Evolutionary conservation across 1,140 invertebrate genomes (phyloP).

Genomic region (Chymomyza costata): DNA sequence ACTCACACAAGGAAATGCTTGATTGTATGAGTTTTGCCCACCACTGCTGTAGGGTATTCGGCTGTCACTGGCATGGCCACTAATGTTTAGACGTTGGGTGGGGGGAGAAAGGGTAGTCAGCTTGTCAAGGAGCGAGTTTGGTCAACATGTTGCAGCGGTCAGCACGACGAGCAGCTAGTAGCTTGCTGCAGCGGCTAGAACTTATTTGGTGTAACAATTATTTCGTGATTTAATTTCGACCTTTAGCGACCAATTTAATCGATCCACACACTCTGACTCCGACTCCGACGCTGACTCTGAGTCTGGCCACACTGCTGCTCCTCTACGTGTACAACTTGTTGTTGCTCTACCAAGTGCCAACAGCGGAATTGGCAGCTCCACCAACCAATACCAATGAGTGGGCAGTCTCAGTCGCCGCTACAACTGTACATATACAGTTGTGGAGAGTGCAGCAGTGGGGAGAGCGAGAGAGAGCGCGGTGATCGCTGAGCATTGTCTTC

Average conservation of each 20-base stretch:
- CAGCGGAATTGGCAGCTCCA: constrained; percentile 11
- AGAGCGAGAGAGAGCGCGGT: constrained; percentile 1
- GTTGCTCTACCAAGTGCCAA: constrained; percentile 19
- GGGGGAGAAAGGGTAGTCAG: too few relatives aligned
- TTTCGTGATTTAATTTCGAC: constrained; percentile 74
- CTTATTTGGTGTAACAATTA: constrained; percentile 74
- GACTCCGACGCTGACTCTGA: constrained; percentile 10
- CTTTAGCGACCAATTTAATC: constrained; percentile 74
- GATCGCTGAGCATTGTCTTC: constrained; percentile 49
- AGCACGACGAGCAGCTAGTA: constrained; percentile 19
- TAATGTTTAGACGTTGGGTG: too few relatives aligned
- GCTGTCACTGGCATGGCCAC: constrained; percentile 13
- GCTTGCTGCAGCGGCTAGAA: constrained; percentile 32
- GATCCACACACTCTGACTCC: constrained; percentile 46
- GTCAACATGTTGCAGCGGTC: constrained; percentile 20
- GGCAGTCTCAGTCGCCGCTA: constrained; percentile 32
- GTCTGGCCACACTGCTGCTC: constrained; percentile 9
- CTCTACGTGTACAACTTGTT: background rate
- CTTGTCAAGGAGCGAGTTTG: too few relatives aligned
- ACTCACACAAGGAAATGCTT: too few relatives aligned
- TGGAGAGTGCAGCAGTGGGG: background rate
- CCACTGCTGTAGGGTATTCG: background rate
- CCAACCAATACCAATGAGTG: constrained; percentile 37
- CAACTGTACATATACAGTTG: constrained; percentile 25
- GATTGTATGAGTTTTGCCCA: background rate